These are phyloP conservation scores for Drosophila mayri DNA, from an alignment of 1,140 invertebrate species.

Conservation along the genomic window DNA sequence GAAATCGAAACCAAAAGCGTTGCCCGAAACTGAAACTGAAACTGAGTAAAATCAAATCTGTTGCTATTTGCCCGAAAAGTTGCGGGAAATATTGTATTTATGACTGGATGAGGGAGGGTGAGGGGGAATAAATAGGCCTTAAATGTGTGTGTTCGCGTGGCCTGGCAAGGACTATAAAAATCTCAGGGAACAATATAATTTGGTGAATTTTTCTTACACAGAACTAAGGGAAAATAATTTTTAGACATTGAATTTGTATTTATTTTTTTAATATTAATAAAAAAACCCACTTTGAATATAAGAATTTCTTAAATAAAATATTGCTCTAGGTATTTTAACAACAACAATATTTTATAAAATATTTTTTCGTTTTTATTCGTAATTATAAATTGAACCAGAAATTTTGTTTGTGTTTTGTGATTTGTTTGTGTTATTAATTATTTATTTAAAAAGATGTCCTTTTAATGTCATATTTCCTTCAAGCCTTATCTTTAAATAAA, in stretches of 20 bases:
- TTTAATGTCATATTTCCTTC: too few species aligned
- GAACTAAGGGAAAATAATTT: not conserved
- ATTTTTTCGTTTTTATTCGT: too few species aligned
- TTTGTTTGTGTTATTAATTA: too few species aligned
- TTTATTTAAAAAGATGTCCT: too few species aligned
- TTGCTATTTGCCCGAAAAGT: conserved; percentile 52
- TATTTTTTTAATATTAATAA: not conserved
- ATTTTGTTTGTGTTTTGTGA: not conserved
- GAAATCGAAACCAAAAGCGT: conserved; percentile 46
- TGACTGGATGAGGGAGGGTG: not conserved
- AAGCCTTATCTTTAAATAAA: too few species aligned
- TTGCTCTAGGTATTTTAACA: not conserved
- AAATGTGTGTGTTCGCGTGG: conserved; percentile 58
- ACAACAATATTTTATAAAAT: too few species aligned
- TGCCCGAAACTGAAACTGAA: conserved; percentile 48
- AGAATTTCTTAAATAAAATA: not conserved
- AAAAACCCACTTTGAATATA: fast-evolving
- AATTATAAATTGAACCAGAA: not conserved
- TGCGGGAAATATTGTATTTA: conserved; percentile 59
- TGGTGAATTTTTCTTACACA: not conserved
- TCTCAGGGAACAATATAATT: conserved; percentile 52
- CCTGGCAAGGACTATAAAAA: conserved; percentile 44
- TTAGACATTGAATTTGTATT: not conserved
- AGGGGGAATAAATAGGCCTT: conserved; percentile 62
- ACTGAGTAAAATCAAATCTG: conserved; percentile 66